Base-by-base conservation (phyloP, 1,140 invertebrate species). In the Rhopalosiphum maidis region DNA sequence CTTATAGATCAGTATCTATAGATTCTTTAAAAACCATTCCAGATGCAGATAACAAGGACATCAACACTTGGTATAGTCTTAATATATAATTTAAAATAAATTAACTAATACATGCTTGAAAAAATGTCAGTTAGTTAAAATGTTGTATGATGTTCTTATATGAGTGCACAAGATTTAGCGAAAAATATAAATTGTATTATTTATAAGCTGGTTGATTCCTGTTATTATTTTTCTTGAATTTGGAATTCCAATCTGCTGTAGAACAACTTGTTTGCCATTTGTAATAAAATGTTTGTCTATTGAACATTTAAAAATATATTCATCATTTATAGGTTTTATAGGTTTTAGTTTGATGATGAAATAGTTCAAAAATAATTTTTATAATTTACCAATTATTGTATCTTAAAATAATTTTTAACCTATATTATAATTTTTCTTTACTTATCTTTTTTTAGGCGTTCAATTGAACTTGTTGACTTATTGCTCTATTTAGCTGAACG, bases 11-110 rank as follows among this genome's bases (percentile, higher is more conserved):
- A 15, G 98, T 99, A 8, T 96, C 97, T 2, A 97, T 98, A 93
- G 98, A 99, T 94, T 96, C 98, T 93, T 95, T 99, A 25, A 99
- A 99, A 96, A 89, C 68, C 9, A 97, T 97, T 30, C 98, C 98
- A 0, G 99, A 99, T 96, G 96, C 96, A 43, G 98, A 99, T 93
- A 98, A 98, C 94, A 98, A 99, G 95, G 98, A 99, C 95, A 97
- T 99, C 55, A 96, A 97, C 55, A 98, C 97, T 11, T 99, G 99
- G 99, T 96, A 94, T 94, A 41, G 23, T 46, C 9, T 35, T 46
- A 90, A 22, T 25, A 68, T 30, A 68, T n/a, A 3, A 68, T n/a
- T 68, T 3, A 68, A 15, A 68, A 68, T 68, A 68, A n/a, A 68
- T 68, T 68, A 68, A 68, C 30, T 68, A 68, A 30, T 15, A 68